phyloP scores from a whole-genome alignment of 1,140 invertebrate species.

The Apis cerana region DNA sequence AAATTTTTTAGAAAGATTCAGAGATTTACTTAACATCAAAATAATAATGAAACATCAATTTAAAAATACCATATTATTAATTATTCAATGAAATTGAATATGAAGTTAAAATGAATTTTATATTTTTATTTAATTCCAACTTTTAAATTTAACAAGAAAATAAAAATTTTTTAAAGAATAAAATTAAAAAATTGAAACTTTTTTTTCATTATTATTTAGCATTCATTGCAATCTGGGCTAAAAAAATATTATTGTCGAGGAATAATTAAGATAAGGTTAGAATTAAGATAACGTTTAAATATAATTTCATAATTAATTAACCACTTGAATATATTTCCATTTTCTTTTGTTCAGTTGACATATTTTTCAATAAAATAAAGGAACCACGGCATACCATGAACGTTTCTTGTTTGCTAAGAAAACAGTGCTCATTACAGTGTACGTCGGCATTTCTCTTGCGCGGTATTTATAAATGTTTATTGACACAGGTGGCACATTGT shows the following conservation, averaged over 20 bases:
- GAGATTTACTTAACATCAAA: too few relatives aligned
- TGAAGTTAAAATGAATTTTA: too few relatives aligned
- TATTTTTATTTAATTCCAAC: too few relatives aligned
- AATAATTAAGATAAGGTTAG: too few relatives aligned
- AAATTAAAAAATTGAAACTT: too few relatives aligned
- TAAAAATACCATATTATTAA: too few relatives aligned
- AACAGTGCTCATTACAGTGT: not conserved
- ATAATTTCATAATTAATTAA: constrained; percentile 24
- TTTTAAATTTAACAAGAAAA: too few relatives aligned
- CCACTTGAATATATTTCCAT: not conserved
- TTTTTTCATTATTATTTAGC: too few relatives aligned
- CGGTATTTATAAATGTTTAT: constrained; percentile 35
- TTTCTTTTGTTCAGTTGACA: not conserved
- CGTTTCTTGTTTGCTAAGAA: constrained; percentile 36
- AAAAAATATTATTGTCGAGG: not conserved
- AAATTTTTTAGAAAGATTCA: too few relatives aligned
- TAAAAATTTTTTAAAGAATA: too few relatives aligned
- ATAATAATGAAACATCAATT: too few relatives aligned
- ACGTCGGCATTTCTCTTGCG: not conserved
- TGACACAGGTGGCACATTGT: constrained; percentile 31
- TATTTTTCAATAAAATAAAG: constrained; percentile 41
- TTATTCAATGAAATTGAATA: too few relatives aligned
- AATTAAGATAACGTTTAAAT: constrained; percentile 11
- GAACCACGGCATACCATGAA: not conserved
- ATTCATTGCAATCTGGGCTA: not conserved